Evolutionary conservation across 2,797 vertebrate genomes (phyloP).

Genomic region (Cirrhinus molitorella): DNA sequence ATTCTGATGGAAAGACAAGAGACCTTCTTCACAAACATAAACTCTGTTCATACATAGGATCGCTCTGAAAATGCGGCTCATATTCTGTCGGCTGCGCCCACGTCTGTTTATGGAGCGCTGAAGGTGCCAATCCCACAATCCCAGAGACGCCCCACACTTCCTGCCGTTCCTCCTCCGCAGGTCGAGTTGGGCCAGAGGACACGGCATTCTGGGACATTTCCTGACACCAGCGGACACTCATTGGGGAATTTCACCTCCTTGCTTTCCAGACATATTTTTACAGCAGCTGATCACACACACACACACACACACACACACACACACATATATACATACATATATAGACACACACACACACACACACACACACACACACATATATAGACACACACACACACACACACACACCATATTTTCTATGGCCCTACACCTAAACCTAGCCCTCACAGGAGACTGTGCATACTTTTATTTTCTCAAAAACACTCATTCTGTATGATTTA

Average conservation of each 20-base stretch:
- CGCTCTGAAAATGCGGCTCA: neutral
- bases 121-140: slow-evolving; percentile 76
- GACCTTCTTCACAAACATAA: neutral
- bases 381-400: neutral
- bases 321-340: too few relatives aligned
- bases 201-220: slow-evolving; percentile 62
- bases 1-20: slow-evolving; percentile 73
- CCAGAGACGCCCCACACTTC: slow-evolving; percentile 69
- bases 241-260: slow-evolving; percentile 1
- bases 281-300: neutral
- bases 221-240: slow-evolving; percentile 37
- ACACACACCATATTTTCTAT: too few relatives aligned
- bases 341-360: too few relatives aligned
- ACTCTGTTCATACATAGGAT: too few relatives aligned
- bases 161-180: slow-evolving; percentile 71
- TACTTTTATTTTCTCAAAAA: too few relatives aligned
- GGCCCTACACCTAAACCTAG: too few relatives aligned
- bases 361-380: neutral
- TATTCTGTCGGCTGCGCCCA: slow-evolving; percentile 41
- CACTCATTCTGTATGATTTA: too few relatives aligned
- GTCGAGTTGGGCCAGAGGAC: slow-evolving; percentile 70
- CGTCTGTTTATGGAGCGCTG: slow-evolving; percentile 52
- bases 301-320: neutral
- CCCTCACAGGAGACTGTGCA: too few relatives aligned
- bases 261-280: neutral